phyloP scores from a whole-genome alignment of 2,797 vertebrate genomes.

The Phrynocephalus vlangalii region DNA sequence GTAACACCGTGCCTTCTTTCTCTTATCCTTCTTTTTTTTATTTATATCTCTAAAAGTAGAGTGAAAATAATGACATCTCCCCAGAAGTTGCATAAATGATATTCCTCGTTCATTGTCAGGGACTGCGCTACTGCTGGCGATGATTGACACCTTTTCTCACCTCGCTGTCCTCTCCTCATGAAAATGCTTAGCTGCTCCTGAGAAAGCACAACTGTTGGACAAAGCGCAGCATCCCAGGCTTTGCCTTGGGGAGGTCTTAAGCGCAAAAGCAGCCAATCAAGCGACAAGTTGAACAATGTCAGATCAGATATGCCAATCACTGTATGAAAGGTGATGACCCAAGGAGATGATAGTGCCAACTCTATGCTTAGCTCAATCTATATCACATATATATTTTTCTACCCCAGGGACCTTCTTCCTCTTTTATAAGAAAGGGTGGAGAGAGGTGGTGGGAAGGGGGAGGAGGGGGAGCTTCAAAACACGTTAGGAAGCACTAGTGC shows the following conservation, averaged over 20 bases:
- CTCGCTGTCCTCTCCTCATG: conserved; percentile 69
- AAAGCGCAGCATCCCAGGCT: conserved; percentile 40
- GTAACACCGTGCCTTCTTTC: not conserved
- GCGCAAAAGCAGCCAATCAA: conserved; percentile 5
- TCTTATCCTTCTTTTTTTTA: not conserved
- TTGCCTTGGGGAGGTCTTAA: conserved; percentile 62
- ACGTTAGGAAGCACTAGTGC: conserved; percentile 13
- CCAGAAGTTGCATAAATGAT: conserved; percentile 39
- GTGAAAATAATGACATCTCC: conserved; percentile 51
- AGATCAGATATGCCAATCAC: conserved; percentile 60
- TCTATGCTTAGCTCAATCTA: conserved; percentile 30
- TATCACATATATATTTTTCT: not conserved
- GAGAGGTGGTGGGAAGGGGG: not conserved
- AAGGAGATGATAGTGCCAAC: conserved; percentile 36
- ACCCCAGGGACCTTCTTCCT: conserved; percentile 21
- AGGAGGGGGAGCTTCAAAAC: not conserved
- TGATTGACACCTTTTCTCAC: conserved; percentile 66
- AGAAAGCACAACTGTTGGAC: conserved; percentile 38
- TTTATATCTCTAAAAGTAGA: not conserved
- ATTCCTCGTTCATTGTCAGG: conserved; percentile 46
- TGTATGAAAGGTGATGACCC: conserved; percentile 47
- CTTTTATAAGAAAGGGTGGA: not conserved
- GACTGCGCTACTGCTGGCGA: conserved; percentile 32
- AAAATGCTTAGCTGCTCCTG: conserved; percentile 60
- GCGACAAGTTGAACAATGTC: conserved; percentile 51